Conservation (phyloP, 1,140 invertebrate genomes). For the Coptotermes formosanus region DNA sequence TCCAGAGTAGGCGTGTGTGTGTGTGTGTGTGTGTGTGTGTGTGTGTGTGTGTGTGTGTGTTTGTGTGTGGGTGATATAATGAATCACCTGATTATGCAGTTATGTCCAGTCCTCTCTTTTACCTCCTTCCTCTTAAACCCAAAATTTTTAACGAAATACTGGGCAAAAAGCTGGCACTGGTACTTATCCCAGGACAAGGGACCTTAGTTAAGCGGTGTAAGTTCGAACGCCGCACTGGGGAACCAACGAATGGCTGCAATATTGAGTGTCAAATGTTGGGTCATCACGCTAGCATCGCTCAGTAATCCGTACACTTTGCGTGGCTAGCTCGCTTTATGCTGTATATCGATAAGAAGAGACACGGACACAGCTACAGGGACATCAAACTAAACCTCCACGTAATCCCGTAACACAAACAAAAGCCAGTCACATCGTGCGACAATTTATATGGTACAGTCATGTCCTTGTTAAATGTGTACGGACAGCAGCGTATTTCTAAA, state of each 20-base stretch:
- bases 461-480: no score
- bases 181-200: not conserved
- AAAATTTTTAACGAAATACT: no score
- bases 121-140: no score
- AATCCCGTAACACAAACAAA: conserved; percentile 12
- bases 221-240: not conserved
- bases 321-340: not conserved
- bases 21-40: no score
- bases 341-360: not conserved
- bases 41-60: no score
- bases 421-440: not conserved
- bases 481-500: no score
- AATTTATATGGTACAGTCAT: not conserved
- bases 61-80: no score
- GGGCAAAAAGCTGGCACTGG: not conserved
- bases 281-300: not conserved
- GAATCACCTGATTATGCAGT: no score
- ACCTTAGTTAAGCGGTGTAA: not conserved
- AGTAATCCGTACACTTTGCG: not conserved
- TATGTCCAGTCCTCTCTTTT: no score
- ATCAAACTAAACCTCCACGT: not conserved
- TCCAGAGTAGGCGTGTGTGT: no score
- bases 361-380: not conserved
- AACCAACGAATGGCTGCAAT: not conserved
- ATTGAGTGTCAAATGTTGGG: not conserved